Conservation (phyloP, 2,113 vertebrate species). For the Corydoras sp. region DNA sequence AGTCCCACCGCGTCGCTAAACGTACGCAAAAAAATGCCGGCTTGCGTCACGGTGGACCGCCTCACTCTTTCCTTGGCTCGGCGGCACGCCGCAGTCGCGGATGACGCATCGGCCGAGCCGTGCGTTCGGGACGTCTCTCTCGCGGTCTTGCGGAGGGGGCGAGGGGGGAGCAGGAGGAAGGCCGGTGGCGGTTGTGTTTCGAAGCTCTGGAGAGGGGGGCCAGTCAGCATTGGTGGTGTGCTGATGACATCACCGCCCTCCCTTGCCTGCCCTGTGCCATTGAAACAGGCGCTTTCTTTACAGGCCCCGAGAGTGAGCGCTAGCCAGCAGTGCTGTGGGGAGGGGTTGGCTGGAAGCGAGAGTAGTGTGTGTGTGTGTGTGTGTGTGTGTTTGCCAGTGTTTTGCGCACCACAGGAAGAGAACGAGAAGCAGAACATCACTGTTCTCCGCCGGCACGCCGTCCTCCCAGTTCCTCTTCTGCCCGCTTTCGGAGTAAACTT, state of each 20-base stretch:
- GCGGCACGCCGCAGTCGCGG: constrained; percentile 58
- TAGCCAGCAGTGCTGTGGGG: constrained; percentile 54
- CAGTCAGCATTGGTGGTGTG: constrained; percentile 65
- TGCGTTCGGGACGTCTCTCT: constrained; percentile 61
- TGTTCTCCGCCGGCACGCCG: constrained; percentile 50
- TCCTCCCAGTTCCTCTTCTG: constrained; percentile 27
- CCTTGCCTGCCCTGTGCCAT: constrained; percentile 27
- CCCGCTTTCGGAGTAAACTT: constrained; percentile 31
- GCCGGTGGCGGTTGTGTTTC: constrained; percentile 37
- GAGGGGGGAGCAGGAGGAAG: constrained; percentile 48
- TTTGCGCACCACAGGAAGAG: constrained; percentile 57
- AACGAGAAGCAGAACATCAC: constrained; percentile 56
- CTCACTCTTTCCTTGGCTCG: constrained; percentile 20
- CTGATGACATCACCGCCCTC: constrained; percentile 68
- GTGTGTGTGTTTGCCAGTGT: constrained; percentile 48
- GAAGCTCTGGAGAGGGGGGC: constrained; percentile 53
- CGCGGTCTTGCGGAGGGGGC: constrained; percentile 45
- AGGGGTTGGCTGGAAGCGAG: constrained; percentile 59
- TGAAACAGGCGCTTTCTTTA: constrained; percentile 45
- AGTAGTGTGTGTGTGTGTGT: constrained; percentile 46
- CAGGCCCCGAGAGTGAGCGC: constrained; percentile 49
- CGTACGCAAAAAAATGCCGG: neutral
- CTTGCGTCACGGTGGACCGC: constrained; percentile 35
- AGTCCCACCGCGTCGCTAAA: neutral
- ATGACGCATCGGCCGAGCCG: constrained; percentile 66